Base-by-base conservation (phyloP, 30 jellyfish, hydroid and myxozoan genomes). In the Hydractinia symbiolongicarpus region DNA sequence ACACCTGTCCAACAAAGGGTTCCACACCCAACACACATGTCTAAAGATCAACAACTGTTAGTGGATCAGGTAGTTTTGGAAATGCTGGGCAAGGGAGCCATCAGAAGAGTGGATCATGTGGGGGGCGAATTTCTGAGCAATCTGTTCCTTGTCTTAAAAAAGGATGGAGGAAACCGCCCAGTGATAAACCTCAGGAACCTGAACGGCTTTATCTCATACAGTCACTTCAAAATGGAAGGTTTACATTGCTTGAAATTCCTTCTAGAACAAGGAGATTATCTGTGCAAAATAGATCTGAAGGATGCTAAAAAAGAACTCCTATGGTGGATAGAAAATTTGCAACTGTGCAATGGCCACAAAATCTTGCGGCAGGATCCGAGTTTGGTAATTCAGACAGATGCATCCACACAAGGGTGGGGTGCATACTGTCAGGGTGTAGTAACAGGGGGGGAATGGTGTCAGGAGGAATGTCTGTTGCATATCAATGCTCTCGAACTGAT, bases 231-330 rank as follows among this genome's bases (percentile, higher is more conserved):
- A 50, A 62, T 57, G 73, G 73, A 62, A 62, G 73, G 73, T 44
- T 50, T 62, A 50, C 73, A 62, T 50, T 50, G 17, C 21, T 50
- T 62, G 50, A 62, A 62, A 50, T 44, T 15, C 21, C 21, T 62
- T 15, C 73, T 60, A 78, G 79, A 82, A 84, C 79, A 72, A 78
- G 69, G 55, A 56, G 83, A 81, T 71, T 60, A 60, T 62, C 67
- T 79, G 73, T 67, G 83, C 83, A 81, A 81, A 79, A 77, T 77
- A 77, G 84, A 77, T 77, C 84, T 77, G 79, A 77, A 77, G 84
- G 84, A 53, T 53, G 84, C 84, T 54, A 54, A 77, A 57, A 21
- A 70, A 52, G 79, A 70, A 70, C 79, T 70, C 57, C 14, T 20
- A 14, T 70, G 79, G 79, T 70, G 79, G 79, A 17, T 54, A 17